Base-by-base conservation (phyloP, 2,888 invertebrate genomes). In the Meliscaeva auricollis region DNA sequence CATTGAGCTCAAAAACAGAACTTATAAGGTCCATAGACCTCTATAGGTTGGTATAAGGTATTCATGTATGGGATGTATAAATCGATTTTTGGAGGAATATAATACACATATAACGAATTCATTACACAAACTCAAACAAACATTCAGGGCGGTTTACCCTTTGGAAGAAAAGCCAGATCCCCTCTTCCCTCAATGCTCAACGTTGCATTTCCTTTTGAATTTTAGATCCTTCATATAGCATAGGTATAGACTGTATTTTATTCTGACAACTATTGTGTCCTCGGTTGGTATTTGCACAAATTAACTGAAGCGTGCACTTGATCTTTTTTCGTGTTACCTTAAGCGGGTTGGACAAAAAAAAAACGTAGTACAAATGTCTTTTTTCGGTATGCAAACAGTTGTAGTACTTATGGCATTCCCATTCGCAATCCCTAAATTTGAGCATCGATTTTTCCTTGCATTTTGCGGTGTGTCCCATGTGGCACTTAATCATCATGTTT, bases 261-360 rank as follows among this genome's bases (percentile, higher is more conserved):
- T 64, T 30, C 46, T 46, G 64, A 13, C 60, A 56, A 72, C 74
- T 66, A 75, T 58, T 60, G 64, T 66, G 68, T 62, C 41, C 60
- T 72, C 41, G 44, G 64, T 41, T 78, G 54, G 62, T 85, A 81
- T 82, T 87, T 87, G 78, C 87, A 78, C 69, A 87, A 82, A 78
- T 87, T 78, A 87, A 87, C 77, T 87, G 77, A 87, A 87, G 87
- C 87, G 82, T 82, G 69, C 74, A 82, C 74, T 87, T 87, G 82
- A 74, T 87, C 87, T 82, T 82, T 76, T 77, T 82, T 64, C 69
- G 74, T 66, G 73, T 50, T 68, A 41, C 62, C 41, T 30, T 62
- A 22, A 66, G 38, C 56, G 30, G 22, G 7, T 35, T 54, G 44
- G 41, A 17, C n/a, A n/a, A 68, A 62, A 56, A 60, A 58, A 38